Conservation (phyloP, 2,113 vertebrate species). For the Columba livia region DNA sequence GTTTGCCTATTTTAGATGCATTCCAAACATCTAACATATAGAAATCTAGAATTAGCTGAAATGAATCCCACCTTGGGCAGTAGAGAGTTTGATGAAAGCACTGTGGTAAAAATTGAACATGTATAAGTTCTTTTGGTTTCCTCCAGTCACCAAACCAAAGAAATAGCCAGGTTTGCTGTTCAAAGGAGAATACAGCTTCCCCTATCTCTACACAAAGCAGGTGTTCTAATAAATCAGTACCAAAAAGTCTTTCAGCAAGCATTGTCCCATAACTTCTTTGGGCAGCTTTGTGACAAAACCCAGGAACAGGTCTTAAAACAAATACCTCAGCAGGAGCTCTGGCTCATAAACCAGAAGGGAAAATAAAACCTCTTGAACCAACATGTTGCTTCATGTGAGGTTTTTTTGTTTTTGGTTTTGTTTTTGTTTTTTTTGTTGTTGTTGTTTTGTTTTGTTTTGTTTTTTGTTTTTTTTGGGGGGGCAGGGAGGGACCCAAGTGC, state of each 20-base stretch:
- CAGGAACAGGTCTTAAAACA: not conserved
- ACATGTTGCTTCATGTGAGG: not conserved
- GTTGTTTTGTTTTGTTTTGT: not conserved
- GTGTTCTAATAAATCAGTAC: not conserved
- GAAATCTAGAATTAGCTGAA: not conserved
- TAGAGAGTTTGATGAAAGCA: not conserved
- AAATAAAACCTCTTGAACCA: not conserved
- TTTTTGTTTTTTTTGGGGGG: not conserved
- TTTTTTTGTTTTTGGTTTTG: too few species aligned
- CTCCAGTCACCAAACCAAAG: not conserved
- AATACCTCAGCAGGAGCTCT: not conserved
- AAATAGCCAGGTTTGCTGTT: not conserved
- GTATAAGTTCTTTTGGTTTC: not conserved
- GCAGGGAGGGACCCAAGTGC: not conserved
- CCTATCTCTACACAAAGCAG: not conserved
- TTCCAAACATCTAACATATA: not conserved
- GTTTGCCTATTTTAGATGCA: not conserved
- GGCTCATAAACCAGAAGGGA: not conserved
- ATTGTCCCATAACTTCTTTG: not conserved
- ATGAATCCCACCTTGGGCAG: not conserved
- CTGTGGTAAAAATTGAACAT: not conserved
- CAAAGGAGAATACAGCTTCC: not conserved
- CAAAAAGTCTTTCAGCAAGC: not conserved
- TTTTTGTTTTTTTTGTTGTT: not conserved
- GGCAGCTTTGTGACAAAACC: not conserved